Conservation (phyloP, 2,797 vertebrate genomes). For the Malacoraja senta region DNA sequence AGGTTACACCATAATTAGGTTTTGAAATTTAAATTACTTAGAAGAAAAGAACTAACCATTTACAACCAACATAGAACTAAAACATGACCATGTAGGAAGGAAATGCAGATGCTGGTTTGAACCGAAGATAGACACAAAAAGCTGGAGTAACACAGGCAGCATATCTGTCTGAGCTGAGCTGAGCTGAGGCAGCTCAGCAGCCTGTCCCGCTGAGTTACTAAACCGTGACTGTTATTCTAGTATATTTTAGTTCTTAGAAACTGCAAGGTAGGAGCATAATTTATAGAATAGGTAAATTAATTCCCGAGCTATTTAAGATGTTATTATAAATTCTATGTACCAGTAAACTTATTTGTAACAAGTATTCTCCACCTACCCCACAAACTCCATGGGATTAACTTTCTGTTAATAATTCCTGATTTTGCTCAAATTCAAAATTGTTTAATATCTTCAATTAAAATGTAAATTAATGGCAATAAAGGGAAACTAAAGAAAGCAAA, state of each 20-base stretch:
- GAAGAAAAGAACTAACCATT: too few species aligned
- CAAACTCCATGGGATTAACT: neutral
- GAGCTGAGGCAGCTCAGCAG: too few species aligned
- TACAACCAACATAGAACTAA: too few species aligned
- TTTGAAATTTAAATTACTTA: too few species aligned
- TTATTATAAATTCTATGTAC: neutral
- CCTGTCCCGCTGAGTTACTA: too few species aligned
- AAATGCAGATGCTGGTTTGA: too few species aligned
- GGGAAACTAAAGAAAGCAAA: neutral
- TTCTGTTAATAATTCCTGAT: neutral
- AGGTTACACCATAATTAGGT: too few species aligned
- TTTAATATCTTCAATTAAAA: neutral
- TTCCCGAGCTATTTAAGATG: neutral
- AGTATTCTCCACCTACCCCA: neutral
- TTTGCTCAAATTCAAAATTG: neutral
- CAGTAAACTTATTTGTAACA: neutral
- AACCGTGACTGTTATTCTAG: too few species aligned
- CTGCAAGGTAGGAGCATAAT: neutral
- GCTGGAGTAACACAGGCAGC: too few species aligned
- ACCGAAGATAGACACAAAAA: too few species aligned
- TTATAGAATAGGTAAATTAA: neutral
- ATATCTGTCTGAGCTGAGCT: too few species aligned
- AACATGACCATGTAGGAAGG: too few species aligned
- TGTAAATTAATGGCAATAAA: neutral
- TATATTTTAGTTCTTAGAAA: neutral